These are phyloP conservation scores for Diadophis punctatus DNA, from an alignment of 2,113 vertebrate genomes.

Conservation along the genomic window DNA sequence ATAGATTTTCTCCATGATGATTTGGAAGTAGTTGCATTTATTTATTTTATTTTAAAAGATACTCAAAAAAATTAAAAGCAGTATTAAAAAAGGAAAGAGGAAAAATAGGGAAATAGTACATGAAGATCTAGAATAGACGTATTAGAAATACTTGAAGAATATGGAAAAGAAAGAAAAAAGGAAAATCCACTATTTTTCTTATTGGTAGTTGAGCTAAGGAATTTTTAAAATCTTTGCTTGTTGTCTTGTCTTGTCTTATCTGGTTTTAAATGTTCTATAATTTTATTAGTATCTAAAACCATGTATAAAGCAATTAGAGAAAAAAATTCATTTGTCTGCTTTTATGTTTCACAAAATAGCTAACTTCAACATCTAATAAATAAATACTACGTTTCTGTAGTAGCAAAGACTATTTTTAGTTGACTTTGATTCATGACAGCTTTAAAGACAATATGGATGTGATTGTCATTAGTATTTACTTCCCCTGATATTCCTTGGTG, in stretches of 20 bases:
- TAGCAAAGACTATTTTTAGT: background rate
- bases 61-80: background rate
- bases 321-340: background rate
- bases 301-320: background rate
- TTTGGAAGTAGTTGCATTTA: background rate
- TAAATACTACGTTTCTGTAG: background rate
- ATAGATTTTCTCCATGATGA: background rate
- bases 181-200: background rate
- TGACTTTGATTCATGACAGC: background rate
- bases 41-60: background rate
- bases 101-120: background rate
- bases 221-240: background rate
- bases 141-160: background rate
- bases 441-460: background rate
- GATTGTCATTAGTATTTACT: background rate
- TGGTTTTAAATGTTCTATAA: background rate
- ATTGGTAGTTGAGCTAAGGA: background rate
- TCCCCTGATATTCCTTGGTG: background rate
- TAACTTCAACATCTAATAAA: background rate
- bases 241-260: background rate
- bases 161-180: background rate
- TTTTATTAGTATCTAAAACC: background rate
- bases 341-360: background rate
- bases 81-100: background rate
- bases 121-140: background rate